Percentiles rank a stretch among this genome's conserved stretches.
Conservation (phyloP, 2,113 vertebrate species). For the Cichladusa arquata region DNA sequence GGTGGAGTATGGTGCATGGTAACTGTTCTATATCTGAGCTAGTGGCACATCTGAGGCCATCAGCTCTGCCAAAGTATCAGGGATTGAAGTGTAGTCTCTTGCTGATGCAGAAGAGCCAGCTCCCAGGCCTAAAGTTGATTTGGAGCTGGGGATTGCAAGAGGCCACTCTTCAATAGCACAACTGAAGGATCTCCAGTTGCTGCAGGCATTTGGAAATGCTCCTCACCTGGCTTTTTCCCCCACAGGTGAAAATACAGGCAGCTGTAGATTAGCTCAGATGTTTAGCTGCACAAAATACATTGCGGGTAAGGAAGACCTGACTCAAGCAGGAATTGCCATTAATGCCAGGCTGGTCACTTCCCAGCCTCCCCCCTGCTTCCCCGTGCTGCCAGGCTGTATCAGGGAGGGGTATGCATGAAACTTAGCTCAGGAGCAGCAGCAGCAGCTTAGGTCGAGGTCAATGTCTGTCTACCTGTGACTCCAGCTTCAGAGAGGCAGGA, state of each 20-base stretch:
- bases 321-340: neutral
- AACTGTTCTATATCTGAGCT: neutral
- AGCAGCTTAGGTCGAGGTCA: neutral
- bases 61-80: neutral
- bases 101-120: neutral
- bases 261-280: accelerated
- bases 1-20: accelerated
- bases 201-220: neutral
- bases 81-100: neutral
- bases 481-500: accelerated
- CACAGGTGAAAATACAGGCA: neutral
- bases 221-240: neutral
- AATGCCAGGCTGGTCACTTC: neutral
- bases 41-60: neutral
- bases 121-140: neutral
- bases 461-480: neutral
- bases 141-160: neutral
- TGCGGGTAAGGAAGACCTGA: neutral
- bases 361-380: neutral
- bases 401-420: neutral
- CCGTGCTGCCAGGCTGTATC: accelerated
- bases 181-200: neutral
- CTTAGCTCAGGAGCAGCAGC: neutral
- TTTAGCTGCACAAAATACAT: neutral
- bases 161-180: neutral